Evolutionary conservation across 2,797 vertebrate species (phyloP).

Genomic region (Chromis chromis): DNA sequence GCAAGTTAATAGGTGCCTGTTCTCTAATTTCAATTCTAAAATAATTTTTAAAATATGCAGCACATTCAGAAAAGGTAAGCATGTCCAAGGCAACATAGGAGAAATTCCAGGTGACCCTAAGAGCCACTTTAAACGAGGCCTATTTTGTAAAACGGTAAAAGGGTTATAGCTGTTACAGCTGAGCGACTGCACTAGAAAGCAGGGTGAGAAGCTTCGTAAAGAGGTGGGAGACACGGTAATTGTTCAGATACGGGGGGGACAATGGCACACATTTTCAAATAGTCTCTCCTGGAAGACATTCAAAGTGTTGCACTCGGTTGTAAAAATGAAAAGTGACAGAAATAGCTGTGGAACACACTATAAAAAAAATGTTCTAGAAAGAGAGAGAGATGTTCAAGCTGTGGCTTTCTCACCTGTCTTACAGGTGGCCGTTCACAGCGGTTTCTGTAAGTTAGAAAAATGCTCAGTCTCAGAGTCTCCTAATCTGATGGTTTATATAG

Average conservation of each 20-base stretch:
- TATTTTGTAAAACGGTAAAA: background rate
- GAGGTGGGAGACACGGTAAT: no score
- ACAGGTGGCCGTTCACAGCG: no score
- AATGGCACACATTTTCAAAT: background rate
- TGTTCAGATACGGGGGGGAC: background rate
- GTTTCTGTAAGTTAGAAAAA: no score
- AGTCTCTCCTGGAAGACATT: conserved; percentile 1
- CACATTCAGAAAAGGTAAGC: background rate
- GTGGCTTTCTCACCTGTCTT: no score
- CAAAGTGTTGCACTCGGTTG: background rate
- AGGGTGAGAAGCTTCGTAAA: background rate
- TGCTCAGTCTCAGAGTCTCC: no score
- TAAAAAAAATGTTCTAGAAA: background rate
- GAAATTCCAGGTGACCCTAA: background rate
- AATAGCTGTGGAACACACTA: background rate
- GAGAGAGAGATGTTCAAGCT: background rate
- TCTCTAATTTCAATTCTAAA: no score
- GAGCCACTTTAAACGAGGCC: background rate
- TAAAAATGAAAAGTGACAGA: conserved; percentile 7
- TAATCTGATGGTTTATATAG: background rate
- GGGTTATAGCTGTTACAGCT: background rate
- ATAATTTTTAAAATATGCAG: background rate
- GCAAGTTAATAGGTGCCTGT: background rate
- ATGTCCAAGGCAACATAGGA: background rate
- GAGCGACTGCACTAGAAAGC: background rate